Evolutionary conservation across 2,888 invertebrate species (phyloP).

Genomic region (Smittia sp.): DNA sequence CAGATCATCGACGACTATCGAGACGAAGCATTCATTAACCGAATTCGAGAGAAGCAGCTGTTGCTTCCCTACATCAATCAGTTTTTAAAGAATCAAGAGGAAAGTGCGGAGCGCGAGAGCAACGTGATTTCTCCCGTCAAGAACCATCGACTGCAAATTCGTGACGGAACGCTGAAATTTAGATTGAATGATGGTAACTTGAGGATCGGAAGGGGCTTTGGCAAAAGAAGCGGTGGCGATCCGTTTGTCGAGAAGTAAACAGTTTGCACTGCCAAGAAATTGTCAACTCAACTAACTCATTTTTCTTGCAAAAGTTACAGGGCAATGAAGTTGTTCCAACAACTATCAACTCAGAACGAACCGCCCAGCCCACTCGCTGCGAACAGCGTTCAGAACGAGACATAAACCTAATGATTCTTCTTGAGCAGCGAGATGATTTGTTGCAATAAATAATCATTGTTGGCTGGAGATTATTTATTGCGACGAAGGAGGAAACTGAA

Average conservation of each 20-base stretch:
- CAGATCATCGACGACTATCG: neutral
- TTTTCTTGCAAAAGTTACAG: neutral
- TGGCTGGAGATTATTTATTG: constrained; percentile 31
- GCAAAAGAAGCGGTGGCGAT: constrained; percentile 14
- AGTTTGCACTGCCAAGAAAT: neutral
- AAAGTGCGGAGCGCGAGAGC: neutral
- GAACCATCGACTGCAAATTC: constrained; percentile 16
- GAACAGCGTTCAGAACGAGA: neutral
- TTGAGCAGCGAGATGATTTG: neutral
- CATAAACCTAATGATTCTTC: neutral
- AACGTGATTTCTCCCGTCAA: neutral
- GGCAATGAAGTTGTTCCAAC: neutral
- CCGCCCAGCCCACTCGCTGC: neutral
- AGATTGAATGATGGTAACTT: constrained; percentile 35
- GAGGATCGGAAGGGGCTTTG: constrained; percentile 36
- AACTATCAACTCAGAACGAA: neutral
- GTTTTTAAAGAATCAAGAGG: neutral
- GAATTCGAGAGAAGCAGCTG: neutral
- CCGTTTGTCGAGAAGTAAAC: neutral
- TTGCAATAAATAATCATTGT: constrained; percentile 14
- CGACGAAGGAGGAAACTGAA: neutral
- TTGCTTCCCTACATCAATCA: neutral
- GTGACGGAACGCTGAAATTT: constrained; percentile 31
- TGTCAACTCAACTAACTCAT: neutral
- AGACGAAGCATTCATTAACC: neutral